phyloP scores from a whole-genome alignment of 2,888 invertebrate genomes.

The Acrocera orbiculus region DNA sequence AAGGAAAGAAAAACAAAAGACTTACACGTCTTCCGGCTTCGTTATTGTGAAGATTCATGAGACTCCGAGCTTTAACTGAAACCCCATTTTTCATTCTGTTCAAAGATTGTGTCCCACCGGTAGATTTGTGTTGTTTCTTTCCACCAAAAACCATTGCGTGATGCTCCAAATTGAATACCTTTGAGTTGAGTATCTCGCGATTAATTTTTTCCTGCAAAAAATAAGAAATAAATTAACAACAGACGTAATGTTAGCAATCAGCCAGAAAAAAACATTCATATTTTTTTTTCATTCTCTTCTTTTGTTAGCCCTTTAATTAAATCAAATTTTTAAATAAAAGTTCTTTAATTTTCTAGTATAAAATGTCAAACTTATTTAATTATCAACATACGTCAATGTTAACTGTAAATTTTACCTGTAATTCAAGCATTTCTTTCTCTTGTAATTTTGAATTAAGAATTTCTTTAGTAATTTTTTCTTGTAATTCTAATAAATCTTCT shows the following conservation, averaged over 20 bases:
- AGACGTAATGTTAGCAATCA: too few relatives aligned
- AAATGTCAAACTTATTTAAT: too few relatives aligned
- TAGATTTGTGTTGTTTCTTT: constrained; percentile 8
- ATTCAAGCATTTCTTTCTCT: constrained; percentile 29
- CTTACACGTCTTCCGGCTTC: constrained; percentile 91
- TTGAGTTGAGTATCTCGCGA: constrained; percentile 30
- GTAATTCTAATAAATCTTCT: constrained; percentile 29
- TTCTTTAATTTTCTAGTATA: too few relatives aligned
- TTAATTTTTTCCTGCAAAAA: constrained; percentile 28
- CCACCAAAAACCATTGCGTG: constrained; percentile 19
- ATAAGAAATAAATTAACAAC: too few relatives aligned
- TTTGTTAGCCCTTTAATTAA: too few relatives aligned
- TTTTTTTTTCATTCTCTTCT: too few relatives aligned
- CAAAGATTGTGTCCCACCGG: constrained; percentile 9
- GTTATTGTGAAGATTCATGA: constrained; percentile 97
- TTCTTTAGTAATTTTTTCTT: constrained; percentile 31
- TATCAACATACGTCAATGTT: too few relatives aligned
- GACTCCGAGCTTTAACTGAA: constrained; percentile 45
- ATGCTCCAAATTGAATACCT: constrained; percentile 26
- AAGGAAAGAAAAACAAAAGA: too few relatives aligned
- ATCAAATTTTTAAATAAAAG: too few relatives aligned
- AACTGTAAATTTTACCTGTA: too few relatives aligned
- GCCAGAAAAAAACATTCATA: too few relatives aligned
- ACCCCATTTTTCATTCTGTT: constrained; percentile 17
- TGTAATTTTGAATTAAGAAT: constrained; percentile 31